phyloP scores from a whole-genome alignment of 2,113 vertebrate species.

The Pseudonaja textilis region DNA sequence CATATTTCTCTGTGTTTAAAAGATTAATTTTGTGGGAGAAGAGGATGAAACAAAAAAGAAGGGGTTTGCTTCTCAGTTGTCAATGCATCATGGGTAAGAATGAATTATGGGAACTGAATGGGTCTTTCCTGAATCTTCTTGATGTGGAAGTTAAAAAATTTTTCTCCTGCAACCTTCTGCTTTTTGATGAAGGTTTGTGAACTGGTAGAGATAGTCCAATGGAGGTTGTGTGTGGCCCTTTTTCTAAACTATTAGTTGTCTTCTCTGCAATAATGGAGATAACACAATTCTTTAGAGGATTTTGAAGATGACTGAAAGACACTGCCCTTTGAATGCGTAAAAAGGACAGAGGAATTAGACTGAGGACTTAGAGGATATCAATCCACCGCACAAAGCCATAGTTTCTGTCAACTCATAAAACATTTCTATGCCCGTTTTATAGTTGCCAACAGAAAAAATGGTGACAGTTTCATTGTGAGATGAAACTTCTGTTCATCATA shows the following conservation, averaged over 20 bases:
- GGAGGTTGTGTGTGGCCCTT: neutral
- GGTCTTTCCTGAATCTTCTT: neutral
- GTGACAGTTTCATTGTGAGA: neutral
- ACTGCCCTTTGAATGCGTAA: neutral
- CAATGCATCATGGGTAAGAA: neutral
- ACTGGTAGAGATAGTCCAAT: neutral
- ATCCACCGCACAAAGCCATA: neutral
- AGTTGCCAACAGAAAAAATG: too few species aligned
- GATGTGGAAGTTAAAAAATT: neutral
- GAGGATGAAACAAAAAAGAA: neutral
- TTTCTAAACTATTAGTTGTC: neutral
- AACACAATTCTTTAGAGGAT: neutral
- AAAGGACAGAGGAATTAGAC: neutral
- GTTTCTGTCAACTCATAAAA: too few species aligned
- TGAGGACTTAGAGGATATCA: neutral
- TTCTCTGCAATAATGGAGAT: neutral
- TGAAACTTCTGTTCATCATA: neutral
- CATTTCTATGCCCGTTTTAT: too few species aligned
- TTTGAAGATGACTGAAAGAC: neutral
- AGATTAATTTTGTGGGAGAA: neutral
- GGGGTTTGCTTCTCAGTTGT: neutral
- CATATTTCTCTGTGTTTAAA: neutral
- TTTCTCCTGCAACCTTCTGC: neutral
- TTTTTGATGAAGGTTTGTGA: neutral
- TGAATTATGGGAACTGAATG: neutral